These are phyloP conservation scores for Babyrousa celebensis DNA, from an alignment of 2,797 vertebrate genomes.

Conservation along the genomic window DNA sequence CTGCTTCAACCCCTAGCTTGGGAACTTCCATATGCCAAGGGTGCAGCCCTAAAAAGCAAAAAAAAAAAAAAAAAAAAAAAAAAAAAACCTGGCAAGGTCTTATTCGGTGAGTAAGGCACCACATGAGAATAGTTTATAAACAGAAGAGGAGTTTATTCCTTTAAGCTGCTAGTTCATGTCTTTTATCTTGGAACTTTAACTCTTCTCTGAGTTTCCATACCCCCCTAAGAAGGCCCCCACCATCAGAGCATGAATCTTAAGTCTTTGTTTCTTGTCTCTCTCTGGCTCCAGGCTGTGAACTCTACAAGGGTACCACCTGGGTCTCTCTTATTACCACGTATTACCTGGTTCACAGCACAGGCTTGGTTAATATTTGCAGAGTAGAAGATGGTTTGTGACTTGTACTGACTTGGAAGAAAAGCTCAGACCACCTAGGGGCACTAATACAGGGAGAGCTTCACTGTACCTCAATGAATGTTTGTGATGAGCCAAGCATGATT, in stretches of 20 bases:
- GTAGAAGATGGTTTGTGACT: neutral
- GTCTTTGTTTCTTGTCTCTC: neutral
- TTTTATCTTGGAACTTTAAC: neutral
- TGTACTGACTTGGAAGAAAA: neutral
- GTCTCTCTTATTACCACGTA: neutral
- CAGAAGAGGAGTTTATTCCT: neutral
- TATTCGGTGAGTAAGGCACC: neutral
- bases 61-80: too few species aligned
- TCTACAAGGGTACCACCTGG: neutral
- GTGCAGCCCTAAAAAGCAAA: too few species aligned
- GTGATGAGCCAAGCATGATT: neutral
- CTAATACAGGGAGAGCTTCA: neutral
- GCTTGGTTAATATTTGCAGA: conserved; percentile 22
- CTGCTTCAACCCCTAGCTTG: too few species aligned
- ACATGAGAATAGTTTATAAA: neutral
- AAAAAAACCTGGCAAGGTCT: conserved; percentile 18
- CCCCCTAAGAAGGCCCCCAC: neutral
- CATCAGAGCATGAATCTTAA: neutral
- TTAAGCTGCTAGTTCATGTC: neutral
- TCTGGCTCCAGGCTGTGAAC: neutral
- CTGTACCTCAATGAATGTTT: neutral
- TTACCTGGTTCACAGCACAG: neutral
- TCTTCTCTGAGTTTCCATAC: neutral
- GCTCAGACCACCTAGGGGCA: neutral
- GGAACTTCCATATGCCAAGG: too few species aligned